These are phyloP conservation scores for Riparia riparia DNA, from an alignment of 2,113 vertebrate species.

Conservation along the genomic window DNA sequence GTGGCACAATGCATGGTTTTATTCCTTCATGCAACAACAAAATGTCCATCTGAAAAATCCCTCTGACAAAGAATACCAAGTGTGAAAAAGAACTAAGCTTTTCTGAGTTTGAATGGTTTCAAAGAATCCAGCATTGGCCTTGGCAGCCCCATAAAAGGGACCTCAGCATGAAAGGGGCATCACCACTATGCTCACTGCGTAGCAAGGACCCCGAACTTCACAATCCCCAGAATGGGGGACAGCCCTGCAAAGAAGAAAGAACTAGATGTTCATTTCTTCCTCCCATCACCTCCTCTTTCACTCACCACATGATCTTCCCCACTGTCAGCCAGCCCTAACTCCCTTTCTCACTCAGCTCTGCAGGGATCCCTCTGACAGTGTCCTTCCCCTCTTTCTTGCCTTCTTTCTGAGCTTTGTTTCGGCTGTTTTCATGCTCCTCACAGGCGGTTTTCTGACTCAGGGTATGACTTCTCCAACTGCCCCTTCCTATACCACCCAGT, in stretches of 20 bases:
- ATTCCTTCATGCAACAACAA: conserved; percentile 28
- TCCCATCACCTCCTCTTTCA: neutral
- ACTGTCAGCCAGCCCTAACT: neutral
- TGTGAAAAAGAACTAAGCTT: neutral
- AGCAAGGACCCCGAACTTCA: accelerated
- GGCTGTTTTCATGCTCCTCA: neutral
- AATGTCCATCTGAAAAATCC: conserved; percentile 28
- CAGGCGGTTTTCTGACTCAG: neutral
- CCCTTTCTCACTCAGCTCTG: neutral
- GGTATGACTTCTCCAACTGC: neutral
- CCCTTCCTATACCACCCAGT: neutral
- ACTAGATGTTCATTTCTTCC: neutral
- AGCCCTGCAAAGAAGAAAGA: neutral
- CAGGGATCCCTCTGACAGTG: neutral
- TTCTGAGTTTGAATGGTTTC: neutral
- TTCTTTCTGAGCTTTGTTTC: neutral
- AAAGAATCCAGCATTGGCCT: neutral
- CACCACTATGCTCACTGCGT: neutral
- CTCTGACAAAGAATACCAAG: neutral
- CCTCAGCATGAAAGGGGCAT: neutral
- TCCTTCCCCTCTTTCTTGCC: neutral
- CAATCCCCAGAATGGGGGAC: accelerated
- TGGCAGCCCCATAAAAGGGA: neutral
- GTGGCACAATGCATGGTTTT: neutral
- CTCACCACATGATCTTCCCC: neutral